Evolutionary conservation across 1,140 invertebrate genomes (phyloP), one percentile per base, ranked within the genome.

Genomic region (Papilio polytes): DNA sequence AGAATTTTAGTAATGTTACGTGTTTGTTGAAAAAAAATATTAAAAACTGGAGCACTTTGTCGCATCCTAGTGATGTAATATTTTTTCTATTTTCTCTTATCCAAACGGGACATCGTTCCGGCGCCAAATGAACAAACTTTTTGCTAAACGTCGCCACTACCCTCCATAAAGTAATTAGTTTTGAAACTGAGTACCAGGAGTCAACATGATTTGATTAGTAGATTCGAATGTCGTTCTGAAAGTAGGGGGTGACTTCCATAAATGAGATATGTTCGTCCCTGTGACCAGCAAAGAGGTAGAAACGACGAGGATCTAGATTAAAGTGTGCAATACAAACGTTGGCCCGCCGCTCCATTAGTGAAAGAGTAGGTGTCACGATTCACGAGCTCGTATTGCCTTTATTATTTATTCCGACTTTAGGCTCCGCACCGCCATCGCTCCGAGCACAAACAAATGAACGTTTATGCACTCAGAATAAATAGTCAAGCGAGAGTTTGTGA

Each of bases 291-390:
- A 92, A 90, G 90, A 91, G 89, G 85, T 84, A 83, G 83, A 86
- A 85, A 86, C 87, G 86, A 90, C 86, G 86, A 91, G 84, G 85
- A 94, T 94, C 92, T 93, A 93, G 91, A 93, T 94, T 93, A 89
- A 80, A 85, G 80, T 85, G 85, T 84, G 88, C 87, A 88, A 85
- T 89, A 87, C 89, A 86, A 90, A 91, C 88, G 87, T 86, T 87
- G 87, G 86, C 81, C 84, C 81, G 86, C 81, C 81, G 86, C 83
- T 94, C 90, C 92, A 94, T 94, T 94, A 94, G 89, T 83, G 91
- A 90, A 87, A 88, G 88, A 89, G 87, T 89, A 89, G 86, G 86
- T 92, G 91, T 94, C 93, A 94, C 93, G 93, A 94, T 86, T 92
- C 82, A 78, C 63, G 81, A 83, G 73, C 80, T 88, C 84, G 86